Percentiles rank a stretch among this genome's conserved stretches.
Evolutionary conservation across 2,113 vertebrate species (phyloP).

Genomic region (Echinops telfairi): DNA sequence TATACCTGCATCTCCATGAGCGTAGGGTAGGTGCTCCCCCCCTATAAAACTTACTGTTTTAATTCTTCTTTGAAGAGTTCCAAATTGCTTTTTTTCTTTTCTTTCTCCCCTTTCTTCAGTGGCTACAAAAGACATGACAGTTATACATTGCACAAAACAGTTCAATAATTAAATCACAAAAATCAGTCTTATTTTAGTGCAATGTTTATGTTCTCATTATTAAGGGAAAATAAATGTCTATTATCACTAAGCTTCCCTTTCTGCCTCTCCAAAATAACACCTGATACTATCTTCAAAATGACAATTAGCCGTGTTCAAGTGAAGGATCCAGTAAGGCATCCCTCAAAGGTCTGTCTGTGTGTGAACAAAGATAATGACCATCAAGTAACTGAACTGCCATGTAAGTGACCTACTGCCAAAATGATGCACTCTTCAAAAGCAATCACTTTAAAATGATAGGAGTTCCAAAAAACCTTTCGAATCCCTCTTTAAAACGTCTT

Average conservation of each 20-base stretch:
- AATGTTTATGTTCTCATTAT: conserved; percentile 63
- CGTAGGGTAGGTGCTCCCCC: conserved; percentile 32
- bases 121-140: conserved; percentile 88
- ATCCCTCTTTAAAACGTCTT: conserved; percentile 7
- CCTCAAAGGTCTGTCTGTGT: background rate
- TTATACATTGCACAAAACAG: conserved; percentile 77
- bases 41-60: conserved; percentile 94
- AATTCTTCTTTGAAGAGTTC: conserved; percentile 99
- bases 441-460: background rate
- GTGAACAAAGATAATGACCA: conserved; percentile 34
- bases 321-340: background rate
- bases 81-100: conserved; percentile 99
- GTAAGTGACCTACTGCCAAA: conserved; percentile 15
- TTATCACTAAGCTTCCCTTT: conserved; percentile 3
- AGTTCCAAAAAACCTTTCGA: background rate
- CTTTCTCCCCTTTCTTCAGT: conserved; percentile 96
- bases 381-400: background rate
- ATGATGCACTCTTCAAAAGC: background rate
- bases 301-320: background rate
- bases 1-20: background rate
- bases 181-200: conserved; percentile 74
- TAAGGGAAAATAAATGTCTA: conserved; percentile 41
- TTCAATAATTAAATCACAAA: conserved; percentile 61
- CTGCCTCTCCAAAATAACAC: conserved; percentile 31
- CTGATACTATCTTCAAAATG: conserved; percentile 14